Evolutionary conservation across 1,140 invertebrate species (phyloP).

Genomic region (Trinorchestia longiramus): DNA sequence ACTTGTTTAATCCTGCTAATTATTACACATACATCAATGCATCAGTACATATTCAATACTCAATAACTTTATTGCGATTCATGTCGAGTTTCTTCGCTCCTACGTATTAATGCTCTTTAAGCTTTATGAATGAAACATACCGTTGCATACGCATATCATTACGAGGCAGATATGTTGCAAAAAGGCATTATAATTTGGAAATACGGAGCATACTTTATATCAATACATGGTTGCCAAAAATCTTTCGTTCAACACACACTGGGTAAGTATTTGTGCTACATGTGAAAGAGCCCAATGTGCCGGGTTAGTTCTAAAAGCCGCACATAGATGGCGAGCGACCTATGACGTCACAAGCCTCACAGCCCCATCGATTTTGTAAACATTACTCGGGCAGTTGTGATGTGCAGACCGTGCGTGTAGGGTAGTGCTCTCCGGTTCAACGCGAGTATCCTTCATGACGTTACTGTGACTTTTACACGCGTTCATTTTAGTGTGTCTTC

Average conservation of each 20-base stretch:
- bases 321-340: conserved; percentile 42
- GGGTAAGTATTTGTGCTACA: not conserved
- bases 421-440: conserved; percentile 2
- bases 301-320: conserved; percentile 37
- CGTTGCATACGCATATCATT: not conserved
- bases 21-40: no score
- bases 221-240: not conserved
- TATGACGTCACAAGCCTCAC: conserved; percentile 52
- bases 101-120: not conserved
- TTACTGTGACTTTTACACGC: not conserved
- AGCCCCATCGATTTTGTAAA: conserved; percentile 52
- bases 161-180: not conserved
- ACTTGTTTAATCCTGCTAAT: no score
- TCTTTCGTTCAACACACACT: not conserved
- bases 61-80: no score
- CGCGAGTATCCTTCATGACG: not conserved
- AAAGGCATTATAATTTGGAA: not conserved
- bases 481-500: not conserved
- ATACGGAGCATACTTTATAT: not conserved
- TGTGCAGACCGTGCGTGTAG: conserved; percentile 36
- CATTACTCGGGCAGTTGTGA: conserved; percentile 49
- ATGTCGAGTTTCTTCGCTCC: no score
- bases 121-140: not conserved
- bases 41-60: no score
- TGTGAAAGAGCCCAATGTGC: not conserved